Base-by-base conservation (phyloP, 92 coral and sea anemone species). In the Epizoanthus ramosus region DNA sequence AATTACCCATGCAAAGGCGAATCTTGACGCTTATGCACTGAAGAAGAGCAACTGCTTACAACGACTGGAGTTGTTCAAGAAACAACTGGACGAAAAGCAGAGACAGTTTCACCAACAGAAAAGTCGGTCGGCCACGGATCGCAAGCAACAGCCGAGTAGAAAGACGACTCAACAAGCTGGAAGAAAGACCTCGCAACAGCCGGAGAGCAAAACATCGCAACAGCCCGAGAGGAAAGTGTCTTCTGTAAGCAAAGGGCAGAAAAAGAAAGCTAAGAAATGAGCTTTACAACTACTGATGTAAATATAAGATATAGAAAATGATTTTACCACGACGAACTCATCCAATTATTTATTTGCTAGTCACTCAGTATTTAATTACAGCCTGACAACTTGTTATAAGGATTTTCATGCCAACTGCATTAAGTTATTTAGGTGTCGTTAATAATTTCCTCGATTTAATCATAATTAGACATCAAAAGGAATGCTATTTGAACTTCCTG, bases 1-100 rank as follows among this genome's bases (percentile, higher is more conserved):
- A 80, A 81, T 94, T 60, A 88, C 96, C 41, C 87, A 92, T 18
- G 95, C 94, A 24, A 97, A 94, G 82, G 84, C 95, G 22, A 83
- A 91, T 68, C 92, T 90, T 10, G 92, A 92, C 68, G 87, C 94
- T 5, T 82, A 88, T 17, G 91, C 87, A 14, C 81, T 95, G 79
- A 95, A 95, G 74, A 91, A 87, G 66, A 79, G 92, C 61, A 91
- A 94, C 80, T 89, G 95, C 60, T 63, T 95, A 3, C 92, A 87
- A 67, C 79, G 95, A 50, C 79, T 91, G 50, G 88, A 89, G 61
- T 65, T 95, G 74, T 90, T 93, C 68, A 92, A 89, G 77, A 92
- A 85, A 75, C 90, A 90, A 53, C 88, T 95, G 35, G 89, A 89
- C 50, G 97, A 91, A 64, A 91, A 95, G 58, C 63, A 81, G 39